These are phyloP conservation scores for Cydia amplana DNA, from an alignment of 1,140 invertebrate genomes.

Conservation along the genomic window DNA sequence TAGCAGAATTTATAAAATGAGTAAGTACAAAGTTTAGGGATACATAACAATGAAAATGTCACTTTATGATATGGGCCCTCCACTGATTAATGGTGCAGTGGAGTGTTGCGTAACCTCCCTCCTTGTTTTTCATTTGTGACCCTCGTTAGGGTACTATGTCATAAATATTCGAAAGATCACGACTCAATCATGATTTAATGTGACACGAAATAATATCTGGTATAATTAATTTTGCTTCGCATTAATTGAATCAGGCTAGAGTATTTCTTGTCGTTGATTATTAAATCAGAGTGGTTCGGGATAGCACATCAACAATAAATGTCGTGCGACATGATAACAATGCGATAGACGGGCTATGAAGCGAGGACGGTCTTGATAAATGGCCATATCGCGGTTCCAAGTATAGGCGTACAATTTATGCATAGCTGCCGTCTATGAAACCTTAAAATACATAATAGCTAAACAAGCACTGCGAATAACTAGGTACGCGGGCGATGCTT, in stretches of 20 bases:
- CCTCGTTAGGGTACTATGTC: constrained; percentile 45
- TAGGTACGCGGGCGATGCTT: not conserved
- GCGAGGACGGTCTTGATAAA: constrained; percentile 55
- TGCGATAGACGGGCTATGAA: constrained; percentile 64
- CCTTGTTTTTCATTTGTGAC: constrained; percentile 63
- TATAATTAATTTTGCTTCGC: constrained; percentile 40
- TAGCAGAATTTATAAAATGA: constrained; percentile 56
- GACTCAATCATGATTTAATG: not conserved
- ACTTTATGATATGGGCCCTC: constrained; percentile 71
- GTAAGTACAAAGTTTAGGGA: constrained; percentile 67
- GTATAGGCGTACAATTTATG: constrained; percentile 55
- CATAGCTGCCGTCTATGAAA: constrained; percentile 53
- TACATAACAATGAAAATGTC: constrained; percentile 73
- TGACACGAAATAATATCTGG: not conserved
- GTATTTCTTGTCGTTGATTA: constrained; percentile 44
- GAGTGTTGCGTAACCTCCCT: constrained; percentile 57
- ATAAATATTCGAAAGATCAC: constrained; percentile 39
- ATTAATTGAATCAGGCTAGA: constrained; percentile 38
- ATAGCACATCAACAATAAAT: constrained; percentile 60
- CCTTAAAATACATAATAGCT: constrained; percentile 35
- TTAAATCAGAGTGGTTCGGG: constrained; percentile 51
- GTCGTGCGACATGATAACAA: constrained; percentile 63
- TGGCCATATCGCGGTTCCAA: constrained; percentile 43
- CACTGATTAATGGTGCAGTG: constrained; percentile 70
- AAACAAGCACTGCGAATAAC: not conserved